A percentile compares a stretch with the other conserved stretches of the same genome.
These are phyloP conservation scores for Ophioninae sp. DNA, from an alignment of 2,888 invertebrate genomes.

Conservation along the genomic window DNA sequence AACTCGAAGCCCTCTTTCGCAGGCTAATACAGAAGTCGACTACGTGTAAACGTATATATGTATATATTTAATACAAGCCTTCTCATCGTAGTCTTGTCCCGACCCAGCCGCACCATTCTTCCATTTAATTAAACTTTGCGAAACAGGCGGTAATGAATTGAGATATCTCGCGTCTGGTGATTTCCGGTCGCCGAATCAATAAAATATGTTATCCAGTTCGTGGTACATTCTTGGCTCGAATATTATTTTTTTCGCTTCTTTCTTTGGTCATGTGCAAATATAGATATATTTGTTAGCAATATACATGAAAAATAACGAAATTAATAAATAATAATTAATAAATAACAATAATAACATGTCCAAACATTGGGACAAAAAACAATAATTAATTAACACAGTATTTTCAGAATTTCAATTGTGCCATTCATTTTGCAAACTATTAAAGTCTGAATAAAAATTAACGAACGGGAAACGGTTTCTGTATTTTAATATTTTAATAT, in stretches of 20 bases:
- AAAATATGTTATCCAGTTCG: conserved; percentile 1
- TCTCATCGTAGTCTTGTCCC: conserved; percentile 29
- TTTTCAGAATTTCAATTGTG: too few relatives aligned
- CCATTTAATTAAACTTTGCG: conserved; percentile 76
- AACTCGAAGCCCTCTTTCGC: background rate
- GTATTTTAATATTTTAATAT: too few relatives aligned
- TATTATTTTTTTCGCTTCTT: background rate
- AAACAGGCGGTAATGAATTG: conserved; percentile 74
- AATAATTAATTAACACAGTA: too few relatives aligned
- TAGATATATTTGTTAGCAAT: background rate
- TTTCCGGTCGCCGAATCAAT: background rate
- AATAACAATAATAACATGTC: too few relatives aligned
- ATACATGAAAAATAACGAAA: too few relatives aligned
- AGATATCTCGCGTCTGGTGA: conserved; percentile 66
- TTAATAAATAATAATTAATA: too few relatives aligned
- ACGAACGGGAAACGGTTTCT: too few relatives aligned
- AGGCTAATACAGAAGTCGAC: conserved; percentile 16
- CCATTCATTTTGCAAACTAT: too few relatives aligned
- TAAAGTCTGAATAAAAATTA: too few relatives aligned
- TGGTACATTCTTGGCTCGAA: background rate
- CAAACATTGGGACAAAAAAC: too few relatives aligned
- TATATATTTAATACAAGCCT: conserved; percentile 1
- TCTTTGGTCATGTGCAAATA: background rate
- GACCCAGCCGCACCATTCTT: conserved; percentile 65
- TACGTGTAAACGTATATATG: background rate